Evolutionary conservation across 2,888 invertebrate species (phyloP).

Genomic region (Epiblema foenella): DNA sequence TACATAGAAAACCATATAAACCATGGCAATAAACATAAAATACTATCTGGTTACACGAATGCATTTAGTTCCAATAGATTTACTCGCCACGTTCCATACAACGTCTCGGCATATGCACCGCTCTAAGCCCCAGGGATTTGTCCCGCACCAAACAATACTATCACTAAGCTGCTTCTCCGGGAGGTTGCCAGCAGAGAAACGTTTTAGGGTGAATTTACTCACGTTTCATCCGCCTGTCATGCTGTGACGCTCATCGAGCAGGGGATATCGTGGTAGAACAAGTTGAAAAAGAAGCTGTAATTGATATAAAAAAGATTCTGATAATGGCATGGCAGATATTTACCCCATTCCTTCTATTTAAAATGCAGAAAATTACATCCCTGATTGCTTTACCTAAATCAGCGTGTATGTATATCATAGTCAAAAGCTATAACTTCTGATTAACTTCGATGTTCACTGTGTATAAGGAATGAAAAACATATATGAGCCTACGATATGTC

Average conservation of each 20-base stretch:
- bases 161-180: conserved; percentile 47
- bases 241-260: not conserved
- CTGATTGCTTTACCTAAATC: no score
- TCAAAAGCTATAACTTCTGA: no score
- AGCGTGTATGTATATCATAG: no score
- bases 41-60: conserved; percentile 45
- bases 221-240: conserved; percentile 21
- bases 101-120: conserved; percentile 65
- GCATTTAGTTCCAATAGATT: conserved; percentile 67
- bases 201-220: conserved; percentile 19
- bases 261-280: not conserved
- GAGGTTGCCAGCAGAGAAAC: conserved; percentile 44
- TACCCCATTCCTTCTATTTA: no score
- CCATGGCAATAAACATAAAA: no score
- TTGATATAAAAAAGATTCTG: not conserved
- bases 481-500: conserved; percentile 44
- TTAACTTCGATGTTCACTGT: not conserved
- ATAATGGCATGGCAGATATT: no score
- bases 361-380: no score
- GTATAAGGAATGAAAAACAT: not conserved
- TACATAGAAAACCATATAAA: no score
- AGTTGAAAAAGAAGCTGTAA: not conserved
- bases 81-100: conserved; percentile 53
- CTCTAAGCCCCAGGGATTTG: conserved; percentile 68
- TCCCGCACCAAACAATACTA: conserved; percentile 63